These are phyloP conservation scores for Meloe dianella DNA, from an alignment of 2,888 invertebrate genomes.

Conservation along the genomic window DNA sequence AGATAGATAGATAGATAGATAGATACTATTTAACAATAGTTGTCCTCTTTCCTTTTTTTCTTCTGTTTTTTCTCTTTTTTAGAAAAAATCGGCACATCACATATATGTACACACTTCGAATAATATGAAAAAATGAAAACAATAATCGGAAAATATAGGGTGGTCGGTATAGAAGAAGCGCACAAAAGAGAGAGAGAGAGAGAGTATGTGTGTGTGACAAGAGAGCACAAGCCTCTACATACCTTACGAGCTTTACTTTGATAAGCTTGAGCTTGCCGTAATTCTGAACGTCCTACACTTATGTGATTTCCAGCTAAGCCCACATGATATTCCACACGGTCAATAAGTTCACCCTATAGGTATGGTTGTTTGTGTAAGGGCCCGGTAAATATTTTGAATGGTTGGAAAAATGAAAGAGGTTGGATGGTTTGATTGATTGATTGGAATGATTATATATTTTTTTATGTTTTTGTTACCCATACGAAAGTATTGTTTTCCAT, in stretches of 20 bases:
- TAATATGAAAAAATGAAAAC: constrained; percentile 22
- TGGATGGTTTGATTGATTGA: constrained; percentile 18
- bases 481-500: too few species aligned
- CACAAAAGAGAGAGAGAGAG: background rate
- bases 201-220: too few species aligned
- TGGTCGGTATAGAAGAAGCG: background rate
- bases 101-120: background rate
- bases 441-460: too few species aligned
- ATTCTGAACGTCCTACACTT: constrained; percentile 78
- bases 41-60: background rate
- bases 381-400: constrained; percentile 13
- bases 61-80: background rate
- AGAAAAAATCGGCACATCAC: too few species aligned
- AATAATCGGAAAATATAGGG: constrained; percentile 27
- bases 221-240: constrained; percentile 56
- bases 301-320: constrained; percentile 85
- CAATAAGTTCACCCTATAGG: constrained; percentile 88
- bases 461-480: background rate
- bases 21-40: constrained; percentile 11
- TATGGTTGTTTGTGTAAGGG: constrained; percentile 16
- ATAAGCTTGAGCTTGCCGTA: constrained; percentile 80
- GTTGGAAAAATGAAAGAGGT: constrained; percentile 35
- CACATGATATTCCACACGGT: constrained; percentile 93
- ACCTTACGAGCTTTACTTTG: constrained; percentile 90
- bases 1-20: too few species aligned